A percentile compares a stretch with the other conserved stretches of the same genome.
Evolutionary conservation across 2,797 vertebrate species (phyloP).

Genomic region (Benthosema pterotum): DNA sequence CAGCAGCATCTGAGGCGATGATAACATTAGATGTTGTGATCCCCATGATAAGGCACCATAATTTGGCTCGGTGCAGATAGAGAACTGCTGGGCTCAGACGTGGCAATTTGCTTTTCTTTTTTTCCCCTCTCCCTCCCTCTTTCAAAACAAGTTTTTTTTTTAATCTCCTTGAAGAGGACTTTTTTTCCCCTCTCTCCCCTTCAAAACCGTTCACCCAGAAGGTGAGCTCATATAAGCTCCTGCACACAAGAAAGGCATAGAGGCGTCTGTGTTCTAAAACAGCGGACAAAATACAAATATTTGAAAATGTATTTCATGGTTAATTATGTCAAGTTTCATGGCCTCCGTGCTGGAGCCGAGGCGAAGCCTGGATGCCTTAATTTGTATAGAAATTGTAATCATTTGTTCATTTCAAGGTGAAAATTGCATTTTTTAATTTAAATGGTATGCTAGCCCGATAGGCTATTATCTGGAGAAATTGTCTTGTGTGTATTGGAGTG

Average conservation of each 20-base stretch:
- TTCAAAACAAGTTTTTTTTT: constrained; percentile 63
- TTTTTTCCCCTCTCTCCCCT: constrained; percentile 79
- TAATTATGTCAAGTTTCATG: constrained; percentile 95
- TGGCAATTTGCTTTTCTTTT: constrained; percentile 75
- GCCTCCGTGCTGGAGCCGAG: constrained; percentile 87
- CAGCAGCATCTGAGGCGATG: constrained; percentile 74
- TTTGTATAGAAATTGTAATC: constrained; percentile 98
- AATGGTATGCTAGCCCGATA: constrained; percentile 93
- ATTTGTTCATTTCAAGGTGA: constrained; percentile 98
- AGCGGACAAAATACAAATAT: constrained; percentile 91
- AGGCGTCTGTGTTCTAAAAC: constrained; percentile 85
- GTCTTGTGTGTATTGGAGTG: constrained; percentile 88
- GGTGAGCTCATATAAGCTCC: constrained; percentile 69
- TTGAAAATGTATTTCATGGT: constrained; percentile 97
- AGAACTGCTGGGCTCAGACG: constrained; percentile 81
- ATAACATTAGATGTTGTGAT: constrained; percentile 87
- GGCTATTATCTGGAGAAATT: constrained; percentile 94
- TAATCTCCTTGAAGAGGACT: constrained; percentile 68
- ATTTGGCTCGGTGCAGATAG: constrained; percentile 85
- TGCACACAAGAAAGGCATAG: constrained; percentile 70
- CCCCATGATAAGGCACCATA: constrained; percentile 85
- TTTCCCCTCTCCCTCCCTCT: constrained; percentile 67
- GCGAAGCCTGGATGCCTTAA: constrained; percentile 91
- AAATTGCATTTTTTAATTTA: constrained; percentile 97
- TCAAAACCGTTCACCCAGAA: constrained; percentile 77